Percentiles rank a stretch among this genome's conserved stretches.
Evolutionary conservation across 2,113 vertebrate species (phyloP).

Genomic region (Trachemys scripta): DNA sequence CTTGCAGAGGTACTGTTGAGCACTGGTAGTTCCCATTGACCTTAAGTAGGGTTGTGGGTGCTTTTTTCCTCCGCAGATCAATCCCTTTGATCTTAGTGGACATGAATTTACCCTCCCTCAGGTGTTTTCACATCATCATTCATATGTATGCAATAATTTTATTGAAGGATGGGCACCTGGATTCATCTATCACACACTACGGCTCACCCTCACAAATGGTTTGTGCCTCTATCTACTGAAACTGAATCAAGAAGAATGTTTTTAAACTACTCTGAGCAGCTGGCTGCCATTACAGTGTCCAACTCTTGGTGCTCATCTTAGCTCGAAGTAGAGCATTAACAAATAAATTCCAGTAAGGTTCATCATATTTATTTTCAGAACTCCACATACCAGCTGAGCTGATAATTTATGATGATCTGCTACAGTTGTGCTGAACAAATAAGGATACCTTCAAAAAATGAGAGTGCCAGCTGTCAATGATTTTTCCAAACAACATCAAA

Average conservation of each 20-base stretch:
- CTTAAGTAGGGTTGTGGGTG: neutral
- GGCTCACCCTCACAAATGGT: neutral
- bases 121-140: neutral
- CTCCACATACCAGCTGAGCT: neutral
- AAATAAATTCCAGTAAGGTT: neutral
- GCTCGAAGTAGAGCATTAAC: neutral
- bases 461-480: neutral
- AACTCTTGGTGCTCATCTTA: neutral
- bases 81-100: neutral
- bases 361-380: neutral
- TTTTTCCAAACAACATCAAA: neutral
- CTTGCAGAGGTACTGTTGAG: neutral
- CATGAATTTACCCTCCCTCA: neutral
- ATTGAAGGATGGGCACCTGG: neutral
- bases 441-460: neutral
- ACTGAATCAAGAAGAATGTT: neutral
- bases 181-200: neutral
- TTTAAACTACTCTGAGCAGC: neutral
- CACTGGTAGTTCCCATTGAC: neutral
- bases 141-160: neutral
- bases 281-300: neutral
- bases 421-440: neutral
- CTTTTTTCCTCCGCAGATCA: neutral
- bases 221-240: neutral
- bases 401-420: neutral